phyloP scores from a whole-genome alignment of 2,797 vertebrate species.

The Zonotrichia albicollis region DNA sequence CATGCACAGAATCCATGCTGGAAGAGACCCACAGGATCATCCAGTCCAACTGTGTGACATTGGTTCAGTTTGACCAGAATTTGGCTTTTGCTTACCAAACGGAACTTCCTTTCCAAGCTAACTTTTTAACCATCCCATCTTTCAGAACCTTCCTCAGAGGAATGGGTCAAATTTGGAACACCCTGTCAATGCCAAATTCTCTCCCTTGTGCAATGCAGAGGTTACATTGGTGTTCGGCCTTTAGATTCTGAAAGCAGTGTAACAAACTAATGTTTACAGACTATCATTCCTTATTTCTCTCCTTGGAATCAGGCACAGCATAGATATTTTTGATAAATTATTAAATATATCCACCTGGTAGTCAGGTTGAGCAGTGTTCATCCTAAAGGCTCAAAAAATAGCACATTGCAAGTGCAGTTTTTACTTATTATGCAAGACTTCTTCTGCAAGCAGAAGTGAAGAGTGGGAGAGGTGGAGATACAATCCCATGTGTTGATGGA shows the following conservation, averaged over 20 bases:
- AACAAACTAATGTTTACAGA: background rate
- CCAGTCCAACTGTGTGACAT: background rate
- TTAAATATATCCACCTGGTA: constrained; percentile 51
- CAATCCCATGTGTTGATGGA: constrained; percentile 59
- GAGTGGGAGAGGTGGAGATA: constrained; percentile 64
- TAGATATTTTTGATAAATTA: constrained; percentile 29
- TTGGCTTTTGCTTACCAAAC: background rate
- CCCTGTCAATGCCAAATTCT: background rate
- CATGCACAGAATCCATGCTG: background rate
- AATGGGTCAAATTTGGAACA: background rate
- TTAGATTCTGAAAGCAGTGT: background rate
- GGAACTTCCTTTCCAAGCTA: background rate
- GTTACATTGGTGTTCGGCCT: background rate
- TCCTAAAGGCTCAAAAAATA: constrained; percentile 44
- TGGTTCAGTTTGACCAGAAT: background rate
- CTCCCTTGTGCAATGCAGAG: background rate
- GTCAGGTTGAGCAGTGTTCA: constrained; percentile 12
- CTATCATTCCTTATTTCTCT: background rate
- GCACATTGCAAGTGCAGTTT: constrained; percentile 19
- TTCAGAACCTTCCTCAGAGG: background rate
- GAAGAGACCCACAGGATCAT: background rate
- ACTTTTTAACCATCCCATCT: background rate
- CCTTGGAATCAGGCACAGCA: background rate
- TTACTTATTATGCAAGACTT: constrained; percentile 47
- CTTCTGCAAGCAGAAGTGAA: constrained; percentile 55